A percentile compares a stretch with the other conserved stretches of the same genome.
phyloP scores from a whole-genome alignment of 1,140 invertebrate species.

The Ceratina australensis region DNA sequence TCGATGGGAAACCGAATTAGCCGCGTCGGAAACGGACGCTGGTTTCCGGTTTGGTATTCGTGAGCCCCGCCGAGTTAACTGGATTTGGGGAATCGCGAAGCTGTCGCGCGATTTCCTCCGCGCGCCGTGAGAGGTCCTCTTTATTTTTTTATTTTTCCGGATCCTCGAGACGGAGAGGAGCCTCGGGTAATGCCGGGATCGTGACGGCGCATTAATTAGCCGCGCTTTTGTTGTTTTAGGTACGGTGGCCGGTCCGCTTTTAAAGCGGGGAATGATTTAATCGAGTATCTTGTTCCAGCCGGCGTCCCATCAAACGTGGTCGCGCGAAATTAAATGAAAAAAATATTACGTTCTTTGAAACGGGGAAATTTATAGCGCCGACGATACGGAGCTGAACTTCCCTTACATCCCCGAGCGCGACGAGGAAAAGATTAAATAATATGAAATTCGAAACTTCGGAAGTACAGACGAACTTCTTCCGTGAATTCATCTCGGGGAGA shows the following conservation, averaged over 20 bases:
- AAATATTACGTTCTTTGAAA: no score
- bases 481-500: no score
- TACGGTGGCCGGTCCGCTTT: background rate
- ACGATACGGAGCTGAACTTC: no score
- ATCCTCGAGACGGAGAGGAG: background rate
- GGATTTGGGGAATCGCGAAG: conserved; percentile 54
- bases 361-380: no score
- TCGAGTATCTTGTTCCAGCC: background rate
- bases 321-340: no score
- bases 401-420: no score
- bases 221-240: background rate
- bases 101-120: conserved; percentile 33
- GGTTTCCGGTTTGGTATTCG: conserved; percentile 10
- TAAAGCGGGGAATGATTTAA: background rate
- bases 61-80: conserved; percentile 37
- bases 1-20: conserved; percentile 62
- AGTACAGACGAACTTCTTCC: no score
- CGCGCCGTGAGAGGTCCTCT: background rate
- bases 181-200: background rate
- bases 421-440: no score
- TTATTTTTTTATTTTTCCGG: background rate
- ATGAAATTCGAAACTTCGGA: no score
- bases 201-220: conserved; percentile 11
- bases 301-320: no score
- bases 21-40: conserved; percentile 23